Conservation (phyloP, 2,888 invertebrate species). For the Lycaena phlaeas region DNA sequence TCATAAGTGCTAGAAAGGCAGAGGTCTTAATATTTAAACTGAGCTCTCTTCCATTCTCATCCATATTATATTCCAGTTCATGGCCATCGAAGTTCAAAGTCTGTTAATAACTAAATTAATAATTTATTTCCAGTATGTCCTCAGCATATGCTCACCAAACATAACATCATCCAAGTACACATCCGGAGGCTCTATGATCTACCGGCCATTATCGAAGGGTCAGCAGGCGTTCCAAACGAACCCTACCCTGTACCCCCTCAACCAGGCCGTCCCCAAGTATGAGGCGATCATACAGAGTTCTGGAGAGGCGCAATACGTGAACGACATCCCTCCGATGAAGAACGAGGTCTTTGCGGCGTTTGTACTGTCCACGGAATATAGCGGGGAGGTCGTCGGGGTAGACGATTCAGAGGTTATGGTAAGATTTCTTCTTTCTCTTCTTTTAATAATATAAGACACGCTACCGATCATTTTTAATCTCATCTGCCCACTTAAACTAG, state of each 20-base stretch:
- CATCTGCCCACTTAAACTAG: no score
- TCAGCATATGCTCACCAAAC: slow-evolving; percentile 62
- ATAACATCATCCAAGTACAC: slow-evolving; percentile 41
- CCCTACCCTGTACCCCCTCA: slow-evolving; percentile 76
- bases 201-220: slow-evolving; percentile 75
- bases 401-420: slow-evolving; percentile 76
- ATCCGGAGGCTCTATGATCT: slow-evolving; percentile 66
- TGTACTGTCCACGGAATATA: slow-evolving; percentile 72
- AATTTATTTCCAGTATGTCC: slow-evolving; percentile 55
- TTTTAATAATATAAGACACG: no score
- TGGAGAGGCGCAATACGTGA: slow-evolving; percentile 79
- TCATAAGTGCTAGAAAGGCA: no score
- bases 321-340: slow-evolving; percentile 72
- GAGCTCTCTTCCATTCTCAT: no score
- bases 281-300: slow-evolving; percentile 73
- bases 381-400: slow-evolving; percentile 72
- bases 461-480: no score
- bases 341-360: slow-evolving; percentile 81
- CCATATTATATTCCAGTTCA: no score
- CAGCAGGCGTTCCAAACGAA: slow-evolving; percentile 75
- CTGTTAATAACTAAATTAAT: background rate
- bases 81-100: no score
- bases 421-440: slow-evolving; percentile 23
- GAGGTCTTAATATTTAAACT: no score
- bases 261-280: slow-evolving; percentile 78